Percentiles rank a stretch among this genome's conserved stretches.
Evolutionary conservation across 2,888 invertebrate species (phyloP).

Genomic region (Therioaphis trifolii): DNA sequence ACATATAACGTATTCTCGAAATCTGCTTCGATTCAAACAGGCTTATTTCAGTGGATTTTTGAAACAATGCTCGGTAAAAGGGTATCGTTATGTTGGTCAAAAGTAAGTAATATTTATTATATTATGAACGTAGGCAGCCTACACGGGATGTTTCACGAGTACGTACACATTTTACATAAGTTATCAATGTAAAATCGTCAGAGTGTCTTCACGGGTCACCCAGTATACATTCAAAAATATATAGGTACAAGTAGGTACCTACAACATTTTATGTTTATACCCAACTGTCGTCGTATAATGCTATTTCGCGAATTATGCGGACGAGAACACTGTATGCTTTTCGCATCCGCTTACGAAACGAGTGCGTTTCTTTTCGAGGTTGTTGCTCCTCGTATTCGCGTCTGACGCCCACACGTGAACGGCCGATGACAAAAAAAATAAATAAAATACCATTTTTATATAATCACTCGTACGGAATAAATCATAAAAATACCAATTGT

Average conservation of each 20-base stretch:
- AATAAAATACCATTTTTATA: slow-evolving; percentile 44
- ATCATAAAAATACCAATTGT: slow-evolving; percentile 61
- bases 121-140: too few species aligned
- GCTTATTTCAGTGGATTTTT: neutral
- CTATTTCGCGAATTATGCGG: slow-evolving; percentile 27
- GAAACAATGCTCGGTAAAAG: neutral
- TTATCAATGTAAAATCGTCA: too few species aligned
- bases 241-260: too few species aligned
- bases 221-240: too few species aligned
- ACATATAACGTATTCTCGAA: neutral
- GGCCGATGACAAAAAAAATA: neutral
- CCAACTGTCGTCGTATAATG: neutral
- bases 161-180: too few species aligned
- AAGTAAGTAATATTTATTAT: too few species aligned
- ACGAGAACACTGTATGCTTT: neutral
- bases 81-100: too few species aligned
- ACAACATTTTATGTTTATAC: neutral
- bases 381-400: slow-evolving; percentile 59
- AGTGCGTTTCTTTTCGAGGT: slow-evolving; percentile 55
- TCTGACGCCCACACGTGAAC: slow-evolving; percentile 57
- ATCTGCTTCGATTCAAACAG: neutral
- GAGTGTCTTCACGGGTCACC: too few species aligned
- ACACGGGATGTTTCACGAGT: too few species aligned
- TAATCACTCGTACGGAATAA: slow-evolving; percentile 47
- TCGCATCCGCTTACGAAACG: slow-evolving; percentile 32